Conservation (phyloP, 2,888 invertebrate genomes). For the Acholoe squamosa region DNA sequence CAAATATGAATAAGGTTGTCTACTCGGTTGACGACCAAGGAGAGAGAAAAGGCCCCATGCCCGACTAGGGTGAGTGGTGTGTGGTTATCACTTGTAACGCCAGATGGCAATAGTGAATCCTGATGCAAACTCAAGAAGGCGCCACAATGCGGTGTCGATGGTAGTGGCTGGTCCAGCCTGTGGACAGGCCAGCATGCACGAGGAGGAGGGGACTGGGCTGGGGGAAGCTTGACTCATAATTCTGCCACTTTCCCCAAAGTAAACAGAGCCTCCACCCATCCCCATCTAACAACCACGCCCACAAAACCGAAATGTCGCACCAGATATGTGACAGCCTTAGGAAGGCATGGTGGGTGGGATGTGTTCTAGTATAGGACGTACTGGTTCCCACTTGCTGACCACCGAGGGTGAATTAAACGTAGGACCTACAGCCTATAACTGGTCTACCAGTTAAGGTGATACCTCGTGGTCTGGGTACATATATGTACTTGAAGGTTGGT, state of each 20-base stretch:
- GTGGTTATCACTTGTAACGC: not conserved
- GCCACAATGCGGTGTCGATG: no score
- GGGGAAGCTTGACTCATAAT: constrained; percentile 41
- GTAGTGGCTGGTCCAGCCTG: not conserved
- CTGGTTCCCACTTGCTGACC: not conserved
- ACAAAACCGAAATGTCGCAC: not conserved
- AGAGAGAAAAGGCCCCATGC: constrained; percentile 7
- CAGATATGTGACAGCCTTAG: constrained; percentile 38
- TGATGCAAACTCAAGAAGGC: not conserved
- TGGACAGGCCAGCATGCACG: not conserved
- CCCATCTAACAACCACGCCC: not conserved
- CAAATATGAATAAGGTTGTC: no score
- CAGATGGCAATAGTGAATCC: not conserved
- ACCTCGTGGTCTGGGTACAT: not conserved
- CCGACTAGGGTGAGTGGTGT: constrained; percentile 26
- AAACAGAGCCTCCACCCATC: constrained; percentile 2
- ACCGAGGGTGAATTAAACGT: not conserved
- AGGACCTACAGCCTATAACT: not conserved
- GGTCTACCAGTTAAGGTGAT: not conserved
- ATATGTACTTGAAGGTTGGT: not conserved
- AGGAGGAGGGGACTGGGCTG: not conserved
- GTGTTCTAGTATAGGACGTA: not conserved
- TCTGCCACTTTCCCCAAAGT: not conserved
- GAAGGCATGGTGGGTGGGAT: constrained; percentile 31
- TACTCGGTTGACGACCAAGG: not conserved